Conservation (phyloP, 1,140 invertebrate species). For the Macrostomum lignano region DNA sequence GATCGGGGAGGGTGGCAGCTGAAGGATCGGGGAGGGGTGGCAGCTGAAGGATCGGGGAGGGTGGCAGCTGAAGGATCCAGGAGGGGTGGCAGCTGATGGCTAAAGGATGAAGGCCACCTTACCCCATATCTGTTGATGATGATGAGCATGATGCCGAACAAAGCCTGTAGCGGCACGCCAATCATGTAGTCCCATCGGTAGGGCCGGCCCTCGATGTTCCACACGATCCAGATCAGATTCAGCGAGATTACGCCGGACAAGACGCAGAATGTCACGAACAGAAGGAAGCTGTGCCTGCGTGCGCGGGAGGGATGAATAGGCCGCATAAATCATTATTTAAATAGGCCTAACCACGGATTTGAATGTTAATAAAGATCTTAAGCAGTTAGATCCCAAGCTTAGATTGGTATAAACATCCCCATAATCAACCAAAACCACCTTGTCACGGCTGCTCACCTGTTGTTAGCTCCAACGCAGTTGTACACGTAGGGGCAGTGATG, state of each 20-base stretch:
- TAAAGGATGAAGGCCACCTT: conserved; percentile 22
- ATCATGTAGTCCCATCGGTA: conserved; percentile 47
- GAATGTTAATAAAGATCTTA: no score
- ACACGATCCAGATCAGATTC: conserved; percentile 57
- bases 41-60: no score
- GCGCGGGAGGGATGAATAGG: no score
- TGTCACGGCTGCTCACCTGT: conserved; percentile 42
- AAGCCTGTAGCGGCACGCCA: conserved; percentile 46
- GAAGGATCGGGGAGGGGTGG: no score
- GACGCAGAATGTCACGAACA: conserved; percentile 53
- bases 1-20: no score
- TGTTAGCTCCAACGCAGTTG: conserved; percentile 37
- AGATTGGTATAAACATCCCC: no score
- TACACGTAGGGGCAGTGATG: conserved; percentile 59
- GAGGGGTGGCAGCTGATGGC: background rate
- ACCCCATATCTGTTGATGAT: conserved; percentile 59
- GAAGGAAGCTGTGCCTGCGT: conserved; percentile 59
- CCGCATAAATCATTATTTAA: no score
- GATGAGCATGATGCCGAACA: conserved; percentile 53
- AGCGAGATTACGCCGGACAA: conserved; percentile 56
- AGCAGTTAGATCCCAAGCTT: no score
- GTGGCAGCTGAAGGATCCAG: no score
- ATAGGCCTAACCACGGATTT: no score
- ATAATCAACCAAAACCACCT: no score
- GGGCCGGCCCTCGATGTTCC: conserved; percentile 52